phyloP scores from a whole-genome alignment of 2,888 invertebrate genomes.

The Tipula vernalis region DNA sequence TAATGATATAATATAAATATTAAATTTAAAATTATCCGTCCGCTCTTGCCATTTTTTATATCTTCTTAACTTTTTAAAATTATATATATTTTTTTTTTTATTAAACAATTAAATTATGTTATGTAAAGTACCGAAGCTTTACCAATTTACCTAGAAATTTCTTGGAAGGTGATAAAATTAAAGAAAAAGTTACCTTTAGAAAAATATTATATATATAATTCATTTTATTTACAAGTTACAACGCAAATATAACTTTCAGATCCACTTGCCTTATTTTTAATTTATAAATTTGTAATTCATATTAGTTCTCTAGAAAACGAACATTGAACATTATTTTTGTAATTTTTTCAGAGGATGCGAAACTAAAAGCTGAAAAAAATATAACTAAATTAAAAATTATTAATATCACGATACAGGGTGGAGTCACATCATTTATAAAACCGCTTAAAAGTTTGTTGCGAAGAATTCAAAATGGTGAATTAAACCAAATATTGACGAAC shows the following conservation, averaged over 20 bases:
- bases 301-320: background rate
- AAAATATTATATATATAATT: background rate
- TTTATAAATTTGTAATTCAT: background rate
- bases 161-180: background rate
- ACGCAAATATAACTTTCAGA: background rate
- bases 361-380: no score
- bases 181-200: constrained; percentile 5
- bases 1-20: background rate
- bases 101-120: background rate
- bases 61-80: background rate
- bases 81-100: background rate
- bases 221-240: background rate
- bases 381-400: no score
- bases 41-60: constrained; percentile 10
- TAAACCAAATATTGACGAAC: no score
- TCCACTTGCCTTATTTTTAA: background rate
- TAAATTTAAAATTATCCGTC: constrained; percentile 9
- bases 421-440: no score
- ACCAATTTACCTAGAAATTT: background rate
- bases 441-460: no score
- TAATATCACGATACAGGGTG: no score
- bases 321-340: background rate
- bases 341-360: background rate
- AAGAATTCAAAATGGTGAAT: no score
- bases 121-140: background rate